These are phyloP conservation scores for Scolopax bukidnonensis DNA, from an alignment of 2,797 vertebrate genomes.

Conservation along the genomic window DNA sequence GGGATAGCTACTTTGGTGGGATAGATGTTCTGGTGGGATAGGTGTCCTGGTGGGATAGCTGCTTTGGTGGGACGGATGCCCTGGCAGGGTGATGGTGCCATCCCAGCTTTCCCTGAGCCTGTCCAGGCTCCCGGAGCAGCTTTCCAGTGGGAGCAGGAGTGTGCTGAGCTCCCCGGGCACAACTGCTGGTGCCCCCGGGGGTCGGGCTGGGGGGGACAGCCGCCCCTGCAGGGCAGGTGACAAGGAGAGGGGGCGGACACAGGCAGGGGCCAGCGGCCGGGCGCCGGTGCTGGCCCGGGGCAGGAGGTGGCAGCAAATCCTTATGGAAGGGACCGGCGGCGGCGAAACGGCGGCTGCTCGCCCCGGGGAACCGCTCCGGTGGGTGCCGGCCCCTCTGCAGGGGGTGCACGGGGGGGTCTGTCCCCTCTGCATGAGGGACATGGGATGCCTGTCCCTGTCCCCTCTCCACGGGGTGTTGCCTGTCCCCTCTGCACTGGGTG, in stretches of 20 bases:
- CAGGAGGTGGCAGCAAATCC: slow-evolving; percentile 66
- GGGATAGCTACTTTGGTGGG: no score
- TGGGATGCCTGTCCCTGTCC: no score
- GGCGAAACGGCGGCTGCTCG: background rate
- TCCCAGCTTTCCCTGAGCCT: background rate
- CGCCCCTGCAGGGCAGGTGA: background rate
- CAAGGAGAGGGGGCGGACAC: background rate
- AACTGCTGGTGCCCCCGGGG: background rate
- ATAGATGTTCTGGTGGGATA: background rate
- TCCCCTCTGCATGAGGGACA: no score
- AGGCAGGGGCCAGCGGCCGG: background rate
- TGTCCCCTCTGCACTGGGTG: background rate
- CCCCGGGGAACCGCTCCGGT: background rate
- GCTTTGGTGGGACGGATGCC: background rate
- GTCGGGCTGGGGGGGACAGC: no score
- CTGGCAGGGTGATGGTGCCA: background rate
- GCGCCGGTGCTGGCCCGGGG: background rate
- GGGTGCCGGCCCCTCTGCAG: background rate
- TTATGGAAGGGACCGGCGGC: background rate
- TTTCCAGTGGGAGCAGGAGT: background rate
- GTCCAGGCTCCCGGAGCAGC: background rate
- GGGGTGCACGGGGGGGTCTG: background rate
- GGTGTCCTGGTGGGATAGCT: background rate
- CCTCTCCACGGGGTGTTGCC: no score
- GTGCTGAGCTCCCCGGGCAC: background rate